Conservation (phyloP, 2,797 vertebrate species). For the Neopelma chrysocephalum region DNA sequence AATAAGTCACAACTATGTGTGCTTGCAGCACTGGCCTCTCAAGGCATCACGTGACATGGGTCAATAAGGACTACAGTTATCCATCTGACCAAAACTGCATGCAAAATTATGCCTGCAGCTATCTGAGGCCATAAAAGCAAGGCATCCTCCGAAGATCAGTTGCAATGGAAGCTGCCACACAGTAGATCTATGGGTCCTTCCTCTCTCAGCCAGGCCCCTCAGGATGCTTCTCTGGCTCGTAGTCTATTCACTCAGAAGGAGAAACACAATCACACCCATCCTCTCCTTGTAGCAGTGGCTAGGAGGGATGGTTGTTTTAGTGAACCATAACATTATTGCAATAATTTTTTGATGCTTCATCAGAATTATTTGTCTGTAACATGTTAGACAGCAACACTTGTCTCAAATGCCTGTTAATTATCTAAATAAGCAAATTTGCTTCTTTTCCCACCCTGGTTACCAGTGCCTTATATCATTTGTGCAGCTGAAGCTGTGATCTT, state of each 20-base stretch:
- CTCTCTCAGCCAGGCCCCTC: not conserved
- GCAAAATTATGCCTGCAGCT: constrained; percentile 9
- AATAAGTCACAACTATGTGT: not conserved
- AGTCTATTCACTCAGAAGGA: not conserved
- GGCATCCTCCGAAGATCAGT: not conserved
- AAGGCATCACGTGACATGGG: not conserved
- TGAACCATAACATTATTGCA: not conserved
- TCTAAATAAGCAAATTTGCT: not conserved
- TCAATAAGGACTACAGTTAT: not conserved
- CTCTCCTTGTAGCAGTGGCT: not conserved
- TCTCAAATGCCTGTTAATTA: constrained; percentile 38
- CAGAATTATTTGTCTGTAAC: not conserved
- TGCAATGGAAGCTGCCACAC: not conserved
- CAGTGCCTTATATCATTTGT: not conserved
- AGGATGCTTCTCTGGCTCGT: rapidly evolving
- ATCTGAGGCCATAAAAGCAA: constrained; percentile 12
- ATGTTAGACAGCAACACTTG: not conserved
- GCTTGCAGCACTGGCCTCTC: not conserved
- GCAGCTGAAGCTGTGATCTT: not conserved
- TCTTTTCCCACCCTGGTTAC: not conserved
- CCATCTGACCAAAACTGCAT: not conserved
- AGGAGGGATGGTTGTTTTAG: not conserved
- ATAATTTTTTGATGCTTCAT: not conserved
- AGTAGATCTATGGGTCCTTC: not conserved
- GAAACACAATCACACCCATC: not conserved